Base-by-base conservation (phyloP, 2,113 vertebrate genomes). In the Gopherus evgoodei region DNA sequence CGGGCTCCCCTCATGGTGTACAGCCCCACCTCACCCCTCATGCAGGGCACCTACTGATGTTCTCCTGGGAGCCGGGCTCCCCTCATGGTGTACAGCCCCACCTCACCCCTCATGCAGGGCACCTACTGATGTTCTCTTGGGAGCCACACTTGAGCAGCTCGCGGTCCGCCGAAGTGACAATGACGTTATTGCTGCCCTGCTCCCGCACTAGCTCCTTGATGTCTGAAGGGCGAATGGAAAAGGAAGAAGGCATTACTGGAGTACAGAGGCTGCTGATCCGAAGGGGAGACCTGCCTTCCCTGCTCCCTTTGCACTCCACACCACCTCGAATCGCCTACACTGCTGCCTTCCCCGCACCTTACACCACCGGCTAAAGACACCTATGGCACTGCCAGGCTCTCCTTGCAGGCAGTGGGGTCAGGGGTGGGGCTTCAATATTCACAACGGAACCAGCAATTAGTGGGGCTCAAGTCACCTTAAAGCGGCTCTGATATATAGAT, bases 181-280 rank as follows among this genome's bases (percentile, higher is more conserved):
- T 99, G 93, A 99, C 95, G 35, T 99, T 98, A 96, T 98, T 98
- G 97, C 98, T 98, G 93, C 98, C 98, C 85, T 99, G 99, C 62
- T 98, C 99, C 31, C 97, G 97, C 88, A 99, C 98, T 53, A 99
- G 96, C 76, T 98, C 98, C 97, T 98, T 99, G 93, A 99, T 98
- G 98, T 99, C 99, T 99, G 82, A 72, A 72, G 19, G n/a, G 9
- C 19, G n/a, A 72, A 72, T 22, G 5, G n/a, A 72, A n/a, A 38
- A 17, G 35, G 65, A 72, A 38, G 35, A 19, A 38, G 35, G 65
- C 35, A 72, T 72, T 38, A 72, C n/a, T 38, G n/a, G 65, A 17
- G n/a, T 38, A 21, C 17, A 38, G 65, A n/a, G 31, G 31, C 62
- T n/a, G 31, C 31, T 65, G 62, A 65, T 65, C 16, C 31, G 31